Percentiles rank a stretch among this genome's conserved stretches.
phyloP scores from a whole-genome alignment of 2,888 invertebrate species.

The Andrena trimmerana region DNA sequence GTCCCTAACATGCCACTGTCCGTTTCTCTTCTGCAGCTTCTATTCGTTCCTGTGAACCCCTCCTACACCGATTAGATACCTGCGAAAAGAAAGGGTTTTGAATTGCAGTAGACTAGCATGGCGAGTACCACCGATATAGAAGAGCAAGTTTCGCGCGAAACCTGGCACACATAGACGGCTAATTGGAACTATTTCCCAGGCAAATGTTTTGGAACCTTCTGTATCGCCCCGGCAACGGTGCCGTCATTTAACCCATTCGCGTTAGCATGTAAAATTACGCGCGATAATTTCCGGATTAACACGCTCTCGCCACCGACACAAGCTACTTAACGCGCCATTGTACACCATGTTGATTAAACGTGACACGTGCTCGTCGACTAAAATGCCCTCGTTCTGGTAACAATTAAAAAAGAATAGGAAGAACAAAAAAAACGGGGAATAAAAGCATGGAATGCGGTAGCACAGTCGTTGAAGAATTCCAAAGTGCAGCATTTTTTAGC shows the following conservation, averaged over 20 bases:
- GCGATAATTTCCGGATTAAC: slow-evolving; percentile 58
- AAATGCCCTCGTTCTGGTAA: not conserved
- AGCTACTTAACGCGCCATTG: slow-evolving; percentile 47
- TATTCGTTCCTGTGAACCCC: slow-evolving; percentile 29
- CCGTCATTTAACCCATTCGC: slow-evolving; percentile 26
- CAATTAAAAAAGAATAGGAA: slow-evolving; percentile 1
- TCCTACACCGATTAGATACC: slow-evolving; percentile 25
- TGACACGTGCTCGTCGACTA: slow-evolving; percentile 27
- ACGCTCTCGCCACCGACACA: slow-evolving; percentile 27
- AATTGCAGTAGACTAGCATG: not conserved
- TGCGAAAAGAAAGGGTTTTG: not conserved
- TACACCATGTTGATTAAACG: slow-evolving; percentile 28
- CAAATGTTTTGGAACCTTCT: slow-evolving; percentile 36
- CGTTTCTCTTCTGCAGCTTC: slow-evolving; percentile 50
- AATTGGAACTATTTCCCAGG: slow-evolving; percentile 9
- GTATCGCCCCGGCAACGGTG: slow-evolving; percentile 1
- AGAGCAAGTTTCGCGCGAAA: not conserved
- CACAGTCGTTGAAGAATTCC: not conserved
- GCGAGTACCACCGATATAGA: no score
- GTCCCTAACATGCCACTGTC: slow-evolving; percentile 77
- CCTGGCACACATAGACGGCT: not conserved
- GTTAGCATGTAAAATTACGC: slow-evolving; percentile 49
- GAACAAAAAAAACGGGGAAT: not conserved
- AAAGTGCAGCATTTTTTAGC: not conserved
- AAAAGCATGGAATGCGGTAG: not conserved